Evolutionary conservation across 1,140 invertebrate genomes (phyloP).

Genomic region (Stegodyphus mimosarum): DNA sequence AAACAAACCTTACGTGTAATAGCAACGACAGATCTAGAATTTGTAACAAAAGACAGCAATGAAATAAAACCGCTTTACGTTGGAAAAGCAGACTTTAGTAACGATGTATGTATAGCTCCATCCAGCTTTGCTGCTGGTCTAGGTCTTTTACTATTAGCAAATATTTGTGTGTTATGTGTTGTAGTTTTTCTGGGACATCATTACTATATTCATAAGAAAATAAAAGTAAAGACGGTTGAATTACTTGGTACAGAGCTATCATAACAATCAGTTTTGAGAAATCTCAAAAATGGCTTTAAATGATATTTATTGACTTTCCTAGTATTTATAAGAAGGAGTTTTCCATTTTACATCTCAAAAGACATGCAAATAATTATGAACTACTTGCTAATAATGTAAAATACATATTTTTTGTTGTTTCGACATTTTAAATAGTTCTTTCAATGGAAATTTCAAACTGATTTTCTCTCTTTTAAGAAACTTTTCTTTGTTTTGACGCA

Average conservation of each 20-base stretch:
- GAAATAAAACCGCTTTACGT: constrained; percentile 77
- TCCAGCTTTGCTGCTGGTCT: constrained; percentile 78
- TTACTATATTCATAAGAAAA: constrained; percentile 37
- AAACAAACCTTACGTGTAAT: constrained; percentile 86
- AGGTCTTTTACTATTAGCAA: constrained; percentile 34
- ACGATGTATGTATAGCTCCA: constrained; percentile 90
- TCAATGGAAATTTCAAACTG: too few relatives aligned
- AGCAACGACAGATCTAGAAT: constrained; percentile 92
- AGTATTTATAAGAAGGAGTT: too few relatives aligned
- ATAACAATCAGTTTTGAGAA: neutral
- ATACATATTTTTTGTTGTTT: too few relatives aligned
- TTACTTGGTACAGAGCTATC: constrained; percentile 32
- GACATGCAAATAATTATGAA: too few relatives aligned
- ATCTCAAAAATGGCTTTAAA: too few relatives aligned
- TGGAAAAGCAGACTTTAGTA: constrained; percentile 81
- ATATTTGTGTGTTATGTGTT: constrained; percentile 40
- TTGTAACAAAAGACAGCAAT: constrained; percentile 81
- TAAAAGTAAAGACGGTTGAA: constrained; percentile 32
- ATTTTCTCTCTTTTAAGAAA: too few relatives aligned
- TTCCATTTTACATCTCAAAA: too few relatives aligned
- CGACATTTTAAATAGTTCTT: too few relatives aligned
- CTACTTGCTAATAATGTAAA: too few relatives aligned
- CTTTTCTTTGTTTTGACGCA: too few relatives aligned
- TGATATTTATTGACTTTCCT: too few relatives aligned
- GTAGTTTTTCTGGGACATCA: constrained; percentile 43